Percentiles rank a stretch among this genome's conserved stretches.
Evolutionary conservation across 2,113 vertebrate genomes (phyloP).

Genomic region (Panurus biarmicus): DNA sequence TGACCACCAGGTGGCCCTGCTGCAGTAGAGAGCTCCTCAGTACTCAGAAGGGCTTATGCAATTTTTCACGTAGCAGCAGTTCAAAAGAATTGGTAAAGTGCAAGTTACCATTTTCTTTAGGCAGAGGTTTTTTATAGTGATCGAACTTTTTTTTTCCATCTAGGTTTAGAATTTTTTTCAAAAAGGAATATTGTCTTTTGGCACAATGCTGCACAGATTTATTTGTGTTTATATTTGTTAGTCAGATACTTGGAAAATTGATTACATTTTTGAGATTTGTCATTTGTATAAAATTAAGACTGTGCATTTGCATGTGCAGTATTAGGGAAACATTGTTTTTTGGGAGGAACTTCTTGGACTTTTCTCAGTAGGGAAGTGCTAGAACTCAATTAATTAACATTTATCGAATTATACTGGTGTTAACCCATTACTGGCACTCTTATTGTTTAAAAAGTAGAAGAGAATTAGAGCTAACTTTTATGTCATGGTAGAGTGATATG

Average conservation of each 20-base stretch:
- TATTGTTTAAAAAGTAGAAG: background rate
- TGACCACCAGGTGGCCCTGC: background rate
- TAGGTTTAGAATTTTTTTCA: background rate
- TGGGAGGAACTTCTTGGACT: background rate
- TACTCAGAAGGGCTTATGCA: fast-evolving
- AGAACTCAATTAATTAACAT: background rate
- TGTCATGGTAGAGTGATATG: background rate
- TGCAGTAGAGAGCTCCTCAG: fast-evolving
- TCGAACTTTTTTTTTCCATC: background rate
- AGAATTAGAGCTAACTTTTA: background rate
- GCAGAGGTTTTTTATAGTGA: background rate
- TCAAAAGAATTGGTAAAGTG: background rate
- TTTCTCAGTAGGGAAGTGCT: background rate
- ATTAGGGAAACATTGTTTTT: background rate
- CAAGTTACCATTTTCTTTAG: background rate
- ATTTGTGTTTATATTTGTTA: background rate
- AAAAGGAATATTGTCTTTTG: background rate
- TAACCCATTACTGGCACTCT: background rate
- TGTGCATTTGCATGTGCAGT: background rate
- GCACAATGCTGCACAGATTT: background rate
- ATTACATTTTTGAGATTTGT: background rate
- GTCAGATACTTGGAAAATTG: background rate
- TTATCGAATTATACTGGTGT: background rate
- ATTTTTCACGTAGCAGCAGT: background rate
- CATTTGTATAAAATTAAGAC: background rate